Conservation (phyloP, 2,113 vertebrate genomes). For the Macquaria ambigua region DNA sequence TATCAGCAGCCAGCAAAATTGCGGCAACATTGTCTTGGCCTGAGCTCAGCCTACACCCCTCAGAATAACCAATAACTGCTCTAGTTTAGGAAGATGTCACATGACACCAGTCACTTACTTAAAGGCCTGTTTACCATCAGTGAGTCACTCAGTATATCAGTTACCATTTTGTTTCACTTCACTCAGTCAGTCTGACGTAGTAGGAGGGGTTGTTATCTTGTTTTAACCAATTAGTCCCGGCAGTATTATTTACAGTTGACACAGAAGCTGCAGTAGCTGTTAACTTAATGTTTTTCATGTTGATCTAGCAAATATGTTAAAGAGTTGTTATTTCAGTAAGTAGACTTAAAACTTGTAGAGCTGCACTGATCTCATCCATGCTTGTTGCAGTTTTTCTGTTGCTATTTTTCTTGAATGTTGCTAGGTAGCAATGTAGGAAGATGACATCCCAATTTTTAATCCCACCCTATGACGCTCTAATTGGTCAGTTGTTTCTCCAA, state of each 20-base stretch:
- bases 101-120: background rate
- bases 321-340: background rate
- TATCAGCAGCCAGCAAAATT: background rate
- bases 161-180: background rate
- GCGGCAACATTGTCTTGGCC: background rate
- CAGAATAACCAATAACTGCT: background rate
- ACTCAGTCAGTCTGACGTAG: background rate
- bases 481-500: background rate
- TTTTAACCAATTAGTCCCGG: background rate
- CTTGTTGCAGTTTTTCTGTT: background rate
- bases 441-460: background rate
- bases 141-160: background rate
- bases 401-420: background rate
- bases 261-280: background rate
- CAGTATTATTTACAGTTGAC: background rate
- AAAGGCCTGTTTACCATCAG: background rate
- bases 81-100: background rate
- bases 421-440: background rate
- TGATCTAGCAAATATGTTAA: background rate
- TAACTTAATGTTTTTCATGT: background rate
- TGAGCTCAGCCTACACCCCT: background rate
- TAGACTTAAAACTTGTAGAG: background rate
- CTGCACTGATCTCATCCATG: background rate
- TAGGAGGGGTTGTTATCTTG: background rate
- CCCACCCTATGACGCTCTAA: background rate